Evolutionary conservation across 2,113 vertebrate species (phyloP).

Genomic region (Passer domesticus): DNA sequence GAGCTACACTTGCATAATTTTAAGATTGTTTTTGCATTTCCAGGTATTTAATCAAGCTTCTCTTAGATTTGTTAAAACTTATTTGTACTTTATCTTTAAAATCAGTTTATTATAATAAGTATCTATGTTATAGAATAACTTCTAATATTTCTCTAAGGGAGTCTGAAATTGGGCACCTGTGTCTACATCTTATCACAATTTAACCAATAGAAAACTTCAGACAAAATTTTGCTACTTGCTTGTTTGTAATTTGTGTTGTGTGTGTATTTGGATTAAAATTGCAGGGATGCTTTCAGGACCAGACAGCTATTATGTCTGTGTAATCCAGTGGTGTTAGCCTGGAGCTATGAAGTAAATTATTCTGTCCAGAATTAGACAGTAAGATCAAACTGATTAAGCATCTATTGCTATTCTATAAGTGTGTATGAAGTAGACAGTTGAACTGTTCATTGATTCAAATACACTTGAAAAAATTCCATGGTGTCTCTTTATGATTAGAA

Average conservation of each 20-base stretch:
- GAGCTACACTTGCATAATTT: not conserved
- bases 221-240: not conserved
- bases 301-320: not conserved
- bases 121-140: not conserved
- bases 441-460: not conserved
- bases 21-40: not conserved
- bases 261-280: not conserved
- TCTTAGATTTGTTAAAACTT: not conserved
- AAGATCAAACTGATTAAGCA: not conserved
- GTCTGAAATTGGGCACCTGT: not conserved
- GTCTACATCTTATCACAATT: not conserved
- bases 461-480: not conserved
- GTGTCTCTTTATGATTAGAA: not conserved
- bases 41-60: not conserved
- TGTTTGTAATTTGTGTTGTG: not conserved
- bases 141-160: not conserved
- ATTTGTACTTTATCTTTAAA: not conserved
- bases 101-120: not conserved
- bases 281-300: not conserved
- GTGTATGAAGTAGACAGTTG: not conserved
- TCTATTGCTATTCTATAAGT: not conserved
- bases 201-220: not conserved
- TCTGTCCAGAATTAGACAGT: not conserved
- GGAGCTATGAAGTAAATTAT: not conserved
- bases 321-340: not conserved